Evolutionary conservation across 2,113 vertebrate species (phyloP).

Genomic region (Ciconia maguari): DNA sequence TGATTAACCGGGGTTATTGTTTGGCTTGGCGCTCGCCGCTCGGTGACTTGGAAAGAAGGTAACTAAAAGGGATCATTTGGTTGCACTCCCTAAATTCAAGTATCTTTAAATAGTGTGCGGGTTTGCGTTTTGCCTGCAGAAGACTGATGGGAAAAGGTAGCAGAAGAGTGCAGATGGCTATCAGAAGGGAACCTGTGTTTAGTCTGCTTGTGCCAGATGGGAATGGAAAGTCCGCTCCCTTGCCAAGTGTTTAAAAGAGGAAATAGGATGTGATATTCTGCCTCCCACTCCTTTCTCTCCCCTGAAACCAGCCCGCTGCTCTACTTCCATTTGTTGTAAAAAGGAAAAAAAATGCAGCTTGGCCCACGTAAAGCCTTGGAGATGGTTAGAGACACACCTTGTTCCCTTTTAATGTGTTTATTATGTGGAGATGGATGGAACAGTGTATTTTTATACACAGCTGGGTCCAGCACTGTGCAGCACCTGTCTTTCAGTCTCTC

Average conservation of each 20-base stretch:
- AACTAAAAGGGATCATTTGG: constrained; percentile 6
- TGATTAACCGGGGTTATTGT: constrained; percentile 35
- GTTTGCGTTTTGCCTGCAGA: constrained; percentile 27
- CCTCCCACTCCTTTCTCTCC: constrained; percentile 60
- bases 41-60: not conserved
- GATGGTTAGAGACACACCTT: not conserved
- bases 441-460: constrained; percentile 1
- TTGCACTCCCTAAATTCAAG: not conserved
- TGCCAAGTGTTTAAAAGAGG: constrained; percentile 68
- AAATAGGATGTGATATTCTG: constrained; percentile 66
- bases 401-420: constrained; percentile 35
- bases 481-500: not conserved
- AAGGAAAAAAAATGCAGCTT: not conserved
- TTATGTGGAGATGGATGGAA: constrained; percentile 16
- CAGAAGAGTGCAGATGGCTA: constrained; percentile 24
- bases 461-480: not conserved
- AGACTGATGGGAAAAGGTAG: constrained; percentile 52
- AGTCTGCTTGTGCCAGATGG: constrained; percentile 48
- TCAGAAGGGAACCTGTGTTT: constrained; percentile 42
- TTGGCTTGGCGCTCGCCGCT: not conserved
- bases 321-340: constrained; percentile 49
- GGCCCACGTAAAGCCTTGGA: constrained; percentile 1
- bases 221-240: constrained; percentile 53
- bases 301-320: constrained; percentile 31
- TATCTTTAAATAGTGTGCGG: constrained; percentile 37